These are phyloP conservation scores for Telmatherina bonti DNA, from an alignment of 2,797 vertebrate genomes.

Conservation along the genomic window DNA sequence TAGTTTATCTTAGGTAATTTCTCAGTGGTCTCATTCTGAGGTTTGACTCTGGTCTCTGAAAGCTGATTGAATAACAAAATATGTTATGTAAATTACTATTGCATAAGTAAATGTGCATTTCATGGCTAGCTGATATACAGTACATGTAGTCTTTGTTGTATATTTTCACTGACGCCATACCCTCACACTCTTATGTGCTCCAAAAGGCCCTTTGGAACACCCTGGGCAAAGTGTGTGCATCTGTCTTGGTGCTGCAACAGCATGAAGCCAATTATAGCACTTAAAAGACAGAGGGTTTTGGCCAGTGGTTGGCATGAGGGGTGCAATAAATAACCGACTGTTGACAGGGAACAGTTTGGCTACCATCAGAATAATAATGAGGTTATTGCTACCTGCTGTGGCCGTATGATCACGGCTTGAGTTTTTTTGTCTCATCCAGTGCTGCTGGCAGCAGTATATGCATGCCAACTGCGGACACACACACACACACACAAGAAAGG, in stretches of 20 bases:
- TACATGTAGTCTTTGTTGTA: background rate
- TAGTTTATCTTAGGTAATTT: conserved; percentile 51
- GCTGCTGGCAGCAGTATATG: conserved; percentile 58
- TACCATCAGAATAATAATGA: conserved; percentile 86
- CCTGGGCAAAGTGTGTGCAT: conserved; percentile 77
- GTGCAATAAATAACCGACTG: conserved; percentile 85
- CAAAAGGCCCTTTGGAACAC: conserved; percentile 48
- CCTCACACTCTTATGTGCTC: conserved; percentile 17
- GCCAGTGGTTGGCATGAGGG: conserved; percentile 75
- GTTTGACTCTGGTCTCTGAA: conserved; percentile 26
- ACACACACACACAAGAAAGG: conserved; percentile 33
- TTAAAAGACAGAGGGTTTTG: conserved; percentile 85
- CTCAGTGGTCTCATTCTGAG: conserved; percentile 37
- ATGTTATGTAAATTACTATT: too few species aligned
- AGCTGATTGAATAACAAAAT: conserved; percentile 8
- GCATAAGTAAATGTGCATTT: background rate
- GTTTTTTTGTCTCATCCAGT: conserved; percentile 68
- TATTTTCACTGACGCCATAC: conserved; percentile 6
- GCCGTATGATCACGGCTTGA: conserved; percentile 78
- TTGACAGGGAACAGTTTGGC: conserved; percentile 84
- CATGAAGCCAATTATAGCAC: conserved; percentile 86
- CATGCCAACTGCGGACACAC: conserved; percentile 68
- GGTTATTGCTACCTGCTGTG: conserved; percentile 85
- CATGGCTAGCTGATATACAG: background rate
- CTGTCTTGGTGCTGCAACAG: conserved; percentile 80